Evolutionary conservation across 2,888 invertebrate genomes (phyloP).

Genomic region (Leucophora obtusa): DNA sequence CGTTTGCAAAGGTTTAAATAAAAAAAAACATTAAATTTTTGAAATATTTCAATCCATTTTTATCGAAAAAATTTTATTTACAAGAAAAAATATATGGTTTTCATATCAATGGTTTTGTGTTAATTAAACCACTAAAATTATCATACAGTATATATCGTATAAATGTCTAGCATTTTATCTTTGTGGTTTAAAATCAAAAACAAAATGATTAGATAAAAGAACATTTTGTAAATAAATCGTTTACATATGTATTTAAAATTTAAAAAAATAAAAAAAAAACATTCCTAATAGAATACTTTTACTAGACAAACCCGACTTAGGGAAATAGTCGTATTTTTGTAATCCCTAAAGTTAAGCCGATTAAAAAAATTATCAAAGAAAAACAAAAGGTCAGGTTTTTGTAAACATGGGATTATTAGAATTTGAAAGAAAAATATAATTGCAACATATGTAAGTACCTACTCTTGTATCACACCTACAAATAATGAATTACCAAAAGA

Average conservation of each 20-base stretch:
- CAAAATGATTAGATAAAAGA: neutral
- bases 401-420: neutral
- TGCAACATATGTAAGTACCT: conserved; percentile 58
- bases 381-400: conserved; percentile 19
- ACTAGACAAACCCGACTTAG: neutral
- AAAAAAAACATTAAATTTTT: too few relatives aligned
- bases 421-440: neutral
- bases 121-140: neutral
- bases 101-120: too few relatives aligned
- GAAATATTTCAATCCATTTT: too few relatives aligned
- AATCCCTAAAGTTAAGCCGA: conserved; percentile 49
- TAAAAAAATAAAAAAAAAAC: conserved; percentile 3
- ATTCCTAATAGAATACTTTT: too few relatives aligned
- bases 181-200: neutral
- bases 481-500: too few relatives aligned
- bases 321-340: neutral
- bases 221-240: neutral
- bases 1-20: too few relatives aligned
- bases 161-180: neutral
- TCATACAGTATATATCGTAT: neutral
- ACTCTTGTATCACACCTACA: neutral
- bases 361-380: conserved; percentile 39
- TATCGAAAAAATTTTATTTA: too few relatives aligned
- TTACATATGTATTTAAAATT: neutral
- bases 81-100: too few relatives aligned